Conservation (phyloP, 2,797 vertebrate genomes). For the Helostoma temminkii region DNA sequence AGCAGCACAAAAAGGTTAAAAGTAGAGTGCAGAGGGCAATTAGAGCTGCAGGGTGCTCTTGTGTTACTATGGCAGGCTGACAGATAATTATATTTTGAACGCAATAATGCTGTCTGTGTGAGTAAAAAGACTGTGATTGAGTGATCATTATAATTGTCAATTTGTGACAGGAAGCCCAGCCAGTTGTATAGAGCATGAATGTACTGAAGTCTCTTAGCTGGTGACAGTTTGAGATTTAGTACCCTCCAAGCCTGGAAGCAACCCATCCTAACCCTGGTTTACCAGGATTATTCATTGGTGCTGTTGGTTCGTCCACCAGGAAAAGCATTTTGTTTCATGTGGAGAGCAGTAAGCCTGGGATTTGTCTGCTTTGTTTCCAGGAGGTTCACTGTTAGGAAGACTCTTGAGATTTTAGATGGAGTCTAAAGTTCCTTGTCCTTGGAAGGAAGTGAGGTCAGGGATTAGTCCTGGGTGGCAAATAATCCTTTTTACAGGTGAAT, state of each 20-base stretch:
- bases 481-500: slow-evolving; percentile 20
- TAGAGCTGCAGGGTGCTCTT: slow-evolving; percentile 34
- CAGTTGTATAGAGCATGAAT: slow-evolving; percentile 1
- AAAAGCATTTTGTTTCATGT: slow-evolving; percentile 46
- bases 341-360: slow-evolving; percentile 46
- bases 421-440: slow-evolving; percentile 3
- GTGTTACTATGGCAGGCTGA: slow-evolving; percentile 29
- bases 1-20: slow-evolving; percentile 44
- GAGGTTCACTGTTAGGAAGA: slow-evolving; percentile 37
- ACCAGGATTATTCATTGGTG: slow-evolving; percentile 46
- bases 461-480: slow-evolving; percentile 9
- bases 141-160: slow-evolving; percentile 2
- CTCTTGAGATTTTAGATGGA: slow-evolving; percentile 34
- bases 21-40: slow-evolving; percentile 31
- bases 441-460: not conserved
- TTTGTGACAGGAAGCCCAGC: slow-evolving; percentile 31
- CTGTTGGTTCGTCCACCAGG: slow-evolving; percentile 33
- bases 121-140: slow-evolving; percentile 18
- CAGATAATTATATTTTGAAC: slow-evolving; percentile 35
- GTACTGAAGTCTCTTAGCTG: slow-evolving; percentile 15
- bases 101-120: slow-evolving; percentile 15
- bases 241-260: slow-evolving; percentile 37
- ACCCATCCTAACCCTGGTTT: slow-evolving; percentile 41
- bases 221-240: slow-evolving; percentile 47
- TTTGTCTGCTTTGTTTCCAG: slow-evolving; percentile 51